phyloP scores from a whole-genome alignment of 2,113 vertebrate species.

The Eretmochelys imbricata region DNA sequence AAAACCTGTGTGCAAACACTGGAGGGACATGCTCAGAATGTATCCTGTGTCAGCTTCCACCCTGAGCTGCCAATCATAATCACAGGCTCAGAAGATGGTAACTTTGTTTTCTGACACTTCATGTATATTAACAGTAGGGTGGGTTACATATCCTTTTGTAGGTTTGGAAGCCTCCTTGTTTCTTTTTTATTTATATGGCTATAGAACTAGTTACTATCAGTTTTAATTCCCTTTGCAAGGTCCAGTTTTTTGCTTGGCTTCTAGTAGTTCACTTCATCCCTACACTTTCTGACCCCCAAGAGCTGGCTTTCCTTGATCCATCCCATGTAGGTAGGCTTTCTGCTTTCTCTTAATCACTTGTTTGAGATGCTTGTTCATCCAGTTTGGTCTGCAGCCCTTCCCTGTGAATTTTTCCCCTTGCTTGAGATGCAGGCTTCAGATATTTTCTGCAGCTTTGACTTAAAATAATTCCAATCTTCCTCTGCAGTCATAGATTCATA shows the following conservation, averaged over 20 bases:
- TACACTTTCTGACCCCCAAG: neutral
- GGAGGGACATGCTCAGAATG: slow-evolving; percentile 97
- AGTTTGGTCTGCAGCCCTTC: neutral
- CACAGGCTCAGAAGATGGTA: slow-evolving; percentile 98
- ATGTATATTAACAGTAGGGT: neutral
- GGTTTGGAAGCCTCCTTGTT: neutral
- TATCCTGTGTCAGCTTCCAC: slow-evolving; percentile 98
- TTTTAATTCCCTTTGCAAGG: neutral
- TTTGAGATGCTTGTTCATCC: neutral
- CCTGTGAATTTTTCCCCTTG: neutral
- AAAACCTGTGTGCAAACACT: slow-evolving; percentile 98
- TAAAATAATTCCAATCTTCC: neutral
- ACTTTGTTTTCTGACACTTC: slow-evolving; percentile 38
- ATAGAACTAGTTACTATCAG: neutral
- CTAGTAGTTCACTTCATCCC: neutral
- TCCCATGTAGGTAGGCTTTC: neutral
- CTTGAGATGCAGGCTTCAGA: neutral
- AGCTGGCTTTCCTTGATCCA: neutral
- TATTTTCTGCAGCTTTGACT: neutral
- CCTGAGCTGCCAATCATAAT: slow-evolving; percentile 98
- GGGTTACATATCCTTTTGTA: fast-evolving
- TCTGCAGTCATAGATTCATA: neutral
- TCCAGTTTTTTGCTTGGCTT: neutral
- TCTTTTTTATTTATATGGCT: neutral
- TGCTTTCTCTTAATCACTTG: neutral